A percentile compares a stretch with the other conserved stretches of the same genome.
phyloP scores from a whole-genome alignment of 2,888 invertebrate genomes.

The Macrostomum cliftonense region DNA sequence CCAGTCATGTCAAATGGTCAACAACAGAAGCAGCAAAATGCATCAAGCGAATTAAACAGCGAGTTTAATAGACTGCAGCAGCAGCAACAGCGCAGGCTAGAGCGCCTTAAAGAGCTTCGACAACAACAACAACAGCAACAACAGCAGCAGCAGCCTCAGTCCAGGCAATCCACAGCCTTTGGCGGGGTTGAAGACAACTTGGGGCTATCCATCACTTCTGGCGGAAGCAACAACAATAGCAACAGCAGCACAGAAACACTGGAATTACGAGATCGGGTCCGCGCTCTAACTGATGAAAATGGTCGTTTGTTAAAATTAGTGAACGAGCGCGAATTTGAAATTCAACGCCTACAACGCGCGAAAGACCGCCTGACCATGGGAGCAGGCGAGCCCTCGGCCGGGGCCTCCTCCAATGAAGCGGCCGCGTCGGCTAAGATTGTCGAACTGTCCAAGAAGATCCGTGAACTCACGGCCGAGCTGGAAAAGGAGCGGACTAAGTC shows the following conservation, averaged over 20 bases:
- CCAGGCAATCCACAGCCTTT: neutral
- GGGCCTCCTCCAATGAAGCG: too few species aligned
- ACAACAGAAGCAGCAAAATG: too few species aligned
- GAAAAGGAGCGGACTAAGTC: slow-evolving; percentile 30
- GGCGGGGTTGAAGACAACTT: neutral
- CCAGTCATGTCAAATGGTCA: too few species aligned
- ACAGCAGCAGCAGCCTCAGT: neutral
- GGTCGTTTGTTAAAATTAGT: slow-evolving; percentile 33
- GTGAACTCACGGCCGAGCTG: slow-evolving; percentile 33
- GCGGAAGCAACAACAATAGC: neutral
- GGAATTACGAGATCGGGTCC: neutral
- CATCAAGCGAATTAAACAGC: too few species aligned
- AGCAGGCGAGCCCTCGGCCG: slow-evolving; percentile 24
- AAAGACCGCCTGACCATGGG: slow-evolving; percentile 22
- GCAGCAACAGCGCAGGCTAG: slow-evolving; percentile 3
- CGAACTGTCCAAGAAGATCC: slow-evolving; percentile 33
- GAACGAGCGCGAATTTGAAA: slow-evolving; percentile 35
- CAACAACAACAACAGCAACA: neutral
- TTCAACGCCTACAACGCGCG: slow-evolving; percentile 29
- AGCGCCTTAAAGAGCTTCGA: neutral
- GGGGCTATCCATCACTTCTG: neutral
- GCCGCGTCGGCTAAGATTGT: slow-evolving; percentile 36
- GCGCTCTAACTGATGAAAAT: slow-evolving; percentile 33
- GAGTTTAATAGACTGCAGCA: neutral
- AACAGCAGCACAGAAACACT: neutral